Evolutionary conservation across 1,140 invertebrate genomes (phyloP), one percentile per base, ranked within the genome.

Genomic region (Procambarus virginalis): DNA sequence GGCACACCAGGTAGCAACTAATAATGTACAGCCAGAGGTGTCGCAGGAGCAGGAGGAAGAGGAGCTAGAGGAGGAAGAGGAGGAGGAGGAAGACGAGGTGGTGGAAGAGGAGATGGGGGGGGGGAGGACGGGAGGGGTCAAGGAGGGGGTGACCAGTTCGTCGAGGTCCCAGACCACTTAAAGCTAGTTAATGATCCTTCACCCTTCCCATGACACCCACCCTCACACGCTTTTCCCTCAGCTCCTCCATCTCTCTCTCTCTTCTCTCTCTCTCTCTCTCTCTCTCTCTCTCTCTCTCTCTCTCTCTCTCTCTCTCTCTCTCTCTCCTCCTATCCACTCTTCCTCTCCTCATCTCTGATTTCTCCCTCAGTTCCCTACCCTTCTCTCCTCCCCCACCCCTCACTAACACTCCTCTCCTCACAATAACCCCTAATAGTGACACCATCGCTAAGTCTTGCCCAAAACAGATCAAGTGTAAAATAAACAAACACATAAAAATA

Each of bases 231-330:
- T 64, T 17, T 58, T 4, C 17, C 20, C 49, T 8, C 22, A 14
- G n/a, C 22, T 8, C 12, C 5, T 12, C 46, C 49, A 2, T 81
- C 1, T 60, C 51, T 81, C 20, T 5, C n/a, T 34, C 51, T 60
- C 51, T n/a, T 81, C 79, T 22, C 79, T 81, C 55, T 14, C 79
- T 34, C 55, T 22, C 55, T 22, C 79, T 58, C 8, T 60, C 51
- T 51, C 51, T 34, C 5, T 58, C 17, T 22, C 49, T 60, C 79
- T 34, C 9, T 22, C 51, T 10, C n/a, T 60, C 49, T 2, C 17
- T 80, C 78, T 55, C 17, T 20, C 8, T 55, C n/a, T 79, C 12
- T n/a, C 48, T 34, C 34, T 34, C 34, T 34, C n/a, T 6, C 78
- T 51, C 78, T 51, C 48, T 49, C 49, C 55, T 55, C 2, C 0